These are phyloP conservation scores for Xanthia togata DNA, from an alignment of 2,888 invertebrate genomes.

Conservation along the genomic window DNA sequence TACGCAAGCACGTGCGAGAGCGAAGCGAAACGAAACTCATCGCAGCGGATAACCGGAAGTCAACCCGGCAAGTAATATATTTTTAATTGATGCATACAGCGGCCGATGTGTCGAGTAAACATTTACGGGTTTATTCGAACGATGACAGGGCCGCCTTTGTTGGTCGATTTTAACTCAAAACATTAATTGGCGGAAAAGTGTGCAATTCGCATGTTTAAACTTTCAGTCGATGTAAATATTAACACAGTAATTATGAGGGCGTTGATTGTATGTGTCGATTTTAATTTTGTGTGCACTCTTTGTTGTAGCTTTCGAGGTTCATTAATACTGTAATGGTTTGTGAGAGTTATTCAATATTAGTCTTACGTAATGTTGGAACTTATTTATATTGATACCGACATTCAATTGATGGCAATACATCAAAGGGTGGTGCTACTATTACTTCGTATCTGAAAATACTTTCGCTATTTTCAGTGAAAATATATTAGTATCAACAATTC, in stretches of 20 bases:
- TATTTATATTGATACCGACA: constrained; percentile 16
- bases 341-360: constrained; percentile 45
- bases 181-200: constrained; percentile 88
- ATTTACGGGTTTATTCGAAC: constrained; percentile 84
- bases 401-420: background rate
- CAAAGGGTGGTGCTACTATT: background rate
- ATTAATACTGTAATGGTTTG: constrained; percentile 49
- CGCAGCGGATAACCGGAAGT: constrained; percentile 78
- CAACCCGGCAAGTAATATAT: constrained; percentile 85
- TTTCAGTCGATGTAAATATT: constrained; percentile 83
- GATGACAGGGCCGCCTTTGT: constrained; percentile 84
- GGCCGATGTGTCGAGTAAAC: constrained; percentile 86
- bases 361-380: constrained; percentile 3
- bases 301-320: constrained; percentile 54
- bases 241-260: constrained; percentile 83
- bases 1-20: constrained; percentile 48
- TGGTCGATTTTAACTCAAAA: constrained; percentile 83
- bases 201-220: constrained; percentile 85
- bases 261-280: constrained; percentile 78
- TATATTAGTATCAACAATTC: no score
- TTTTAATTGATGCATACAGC: constrained; percentile 88
- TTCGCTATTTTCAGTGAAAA: background rate
- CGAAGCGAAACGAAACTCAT: constrained; percentile 62
- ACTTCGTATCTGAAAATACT: background rate
- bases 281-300: constrained; percentile 70